Base-by-base conservation (phyloP, 1,140 invertebrate genomes). In the Sarcophaga peregrina region DNA sequence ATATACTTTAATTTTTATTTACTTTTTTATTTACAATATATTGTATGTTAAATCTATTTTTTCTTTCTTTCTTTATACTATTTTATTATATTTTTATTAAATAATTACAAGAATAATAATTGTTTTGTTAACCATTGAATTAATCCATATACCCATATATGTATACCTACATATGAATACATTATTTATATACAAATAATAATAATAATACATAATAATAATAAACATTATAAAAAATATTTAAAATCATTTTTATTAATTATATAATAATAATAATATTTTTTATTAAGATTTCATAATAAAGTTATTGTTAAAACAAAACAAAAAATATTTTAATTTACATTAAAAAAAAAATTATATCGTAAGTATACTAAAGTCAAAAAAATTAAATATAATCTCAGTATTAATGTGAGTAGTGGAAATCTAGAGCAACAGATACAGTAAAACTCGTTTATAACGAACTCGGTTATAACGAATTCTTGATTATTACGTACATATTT, bases 51-150 rank as follows among this genome's bases (percentile, higher is more conserved):
- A 37, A 2, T 2, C 25, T 37, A 37, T 37, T 76, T 25, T 68
- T 17, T 68, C 62, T 68, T 37, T 68, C 62, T 25, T 15, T n/a
- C 25, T 37, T 58, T 58, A 2, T 68, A 17, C 58, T 47, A 15
- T 76, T 76, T 17, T 76, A n/a, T 10, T 75, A 20, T 20, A 20
- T n/a, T 75, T 47, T 75, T 75, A 75, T 75, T 75, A 75, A 45
- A 45, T 75, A 75, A 45, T 75, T 20, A 13, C 8, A 17, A 76
- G n/a, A 46, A 47, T 81, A 81, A 62, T 81, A 81, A 62, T 78
- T 78, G 75, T 78, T 78, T 78, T 78, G 75, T 78, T 78, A 78
- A 78, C 75, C 75, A 78, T 78, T 78, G 75, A 78, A 78, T 50
- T 78, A 78, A 78, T 78, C 47, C 48, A 47, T 76, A 76, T n/a